phyloP scores from a whole-genome alignment of 2,888 invertebrate genomes.

The Piscicola geometra region DNA sequence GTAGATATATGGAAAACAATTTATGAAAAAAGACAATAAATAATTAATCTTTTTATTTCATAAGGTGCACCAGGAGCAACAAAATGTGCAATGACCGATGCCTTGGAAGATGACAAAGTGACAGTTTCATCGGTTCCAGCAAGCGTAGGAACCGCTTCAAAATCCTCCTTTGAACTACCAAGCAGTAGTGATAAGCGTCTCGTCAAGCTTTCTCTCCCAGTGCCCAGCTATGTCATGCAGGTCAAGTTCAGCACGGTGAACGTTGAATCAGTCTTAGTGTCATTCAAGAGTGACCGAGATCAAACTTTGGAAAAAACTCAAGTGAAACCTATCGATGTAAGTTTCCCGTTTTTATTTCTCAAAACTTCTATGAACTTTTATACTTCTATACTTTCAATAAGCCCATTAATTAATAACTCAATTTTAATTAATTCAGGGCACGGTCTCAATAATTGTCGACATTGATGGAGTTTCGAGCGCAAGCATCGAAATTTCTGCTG shows the following conservation, averaged over 20 bases:
- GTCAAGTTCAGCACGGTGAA: no score
- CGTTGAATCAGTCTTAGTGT: no score
- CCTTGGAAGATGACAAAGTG: not conserved
- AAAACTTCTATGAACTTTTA: no score
- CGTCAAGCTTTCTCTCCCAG: not conserved
- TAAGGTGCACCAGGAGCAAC: not conserved
- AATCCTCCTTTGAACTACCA: conserved; percentile 3
- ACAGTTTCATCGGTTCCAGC: not conserved
- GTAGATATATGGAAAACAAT: no score
- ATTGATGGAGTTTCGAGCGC: not conserved
- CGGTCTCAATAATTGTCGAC: not conserved
- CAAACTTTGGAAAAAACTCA: no score
- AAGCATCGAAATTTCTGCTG: not conserved
- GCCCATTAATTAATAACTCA: not conserved
- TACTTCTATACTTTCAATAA: not conserved
- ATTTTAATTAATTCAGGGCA: not conserved
- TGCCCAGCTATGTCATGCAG: no score
- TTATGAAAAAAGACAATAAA: no score
- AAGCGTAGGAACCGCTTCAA: not conserved
- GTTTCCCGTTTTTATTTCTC: not conserved
- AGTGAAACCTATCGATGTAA: not conserved
- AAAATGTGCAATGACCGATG: not conserved
- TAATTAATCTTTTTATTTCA: no score
- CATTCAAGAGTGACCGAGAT: no score
- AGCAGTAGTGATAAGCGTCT: not conserved